These are phyloP conservation scores for Clinocottus analis DNA, from an alignment of 2,113 vertebrate species.

Conservation along the genomic window DNA sequence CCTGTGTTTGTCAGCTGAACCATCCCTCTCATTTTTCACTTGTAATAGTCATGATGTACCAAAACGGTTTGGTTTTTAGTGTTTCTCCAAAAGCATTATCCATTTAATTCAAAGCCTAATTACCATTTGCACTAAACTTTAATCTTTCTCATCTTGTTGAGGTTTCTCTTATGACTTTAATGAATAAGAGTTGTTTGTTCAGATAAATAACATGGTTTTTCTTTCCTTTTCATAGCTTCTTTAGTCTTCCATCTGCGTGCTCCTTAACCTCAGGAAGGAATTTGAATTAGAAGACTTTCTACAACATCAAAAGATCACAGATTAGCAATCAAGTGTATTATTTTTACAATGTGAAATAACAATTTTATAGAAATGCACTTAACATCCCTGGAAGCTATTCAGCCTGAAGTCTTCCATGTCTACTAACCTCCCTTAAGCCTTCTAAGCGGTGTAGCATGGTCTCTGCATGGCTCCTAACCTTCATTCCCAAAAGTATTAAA, in stretches of 20 bases:
- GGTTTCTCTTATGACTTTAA: background rate
- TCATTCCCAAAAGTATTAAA: conserved; percentile 39
- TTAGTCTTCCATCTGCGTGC: conserved; percentile 89
- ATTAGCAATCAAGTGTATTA: conserved; percentile 67
- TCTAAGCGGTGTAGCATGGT: conserved; percentile 68
- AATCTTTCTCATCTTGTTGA: background rate
- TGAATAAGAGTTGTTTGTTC: conserved; percentile 24
- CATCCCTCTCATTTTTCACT: background rate
- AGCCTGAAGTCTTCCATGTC: conserved; percentile 60
- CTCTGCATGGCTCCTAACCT: conserved; percentile 69
- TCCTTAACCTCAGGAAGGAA: conserved; percentile 89
- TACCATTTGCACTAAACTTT: background rate
- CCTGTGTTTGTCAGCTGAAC: conserved; percentile 46
- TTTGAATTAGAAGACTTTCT: conserved; percentile 90
- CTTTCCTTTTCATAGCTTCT: conserved; percentile 87
- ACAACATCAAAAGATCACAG: conserved; percentile 62
- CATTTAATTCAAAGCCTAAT: conserved; percentile 9
- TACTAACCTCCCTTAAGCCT: conserved; percentile 43
- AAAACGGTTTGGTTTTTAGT: background rate
- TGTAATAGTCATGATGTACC: conserved; percentile 5
- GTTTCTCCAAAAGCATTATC: background rate
- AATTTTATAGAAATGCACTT: conserved; percentile 60
- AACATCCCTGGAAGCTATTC: conserved; percentile 29
- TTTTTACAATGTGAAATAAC: conserved; percentile 69
- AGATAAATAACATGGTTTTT: conserved; percentile 76